A percentile compares a stretch with the other conserved stretches of the same genome.
These are phyloP conservation scores for Pteronotus mesoamericanus DNA, from an alignment of 2,797 vertebrate species.

Conservation along the genomic window DNA sequence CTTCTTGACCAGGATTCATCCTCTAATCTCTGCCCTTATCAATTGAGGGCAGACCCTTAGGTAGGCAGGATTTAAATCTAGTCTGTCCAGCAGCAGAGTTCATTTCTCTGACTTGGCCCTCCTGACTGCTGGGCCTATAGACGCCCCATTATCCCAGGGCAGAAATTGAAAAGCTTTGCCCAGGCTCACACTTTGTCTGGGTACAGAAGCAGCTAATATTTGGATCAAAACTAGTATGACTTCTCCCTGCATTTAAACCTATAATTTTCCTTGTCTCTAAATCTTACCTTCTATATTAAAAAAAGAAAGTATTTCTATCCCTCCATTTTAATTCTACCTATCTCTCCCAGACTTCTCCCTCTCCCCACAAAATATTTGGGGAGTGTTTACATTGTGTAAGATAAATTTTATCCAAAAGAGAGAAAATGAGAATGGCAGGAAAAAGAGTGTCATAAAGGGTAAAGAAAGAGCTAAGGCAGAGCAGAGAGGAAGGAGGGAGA, in stretches of 20 bases:
- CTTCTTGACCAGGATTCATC: background rate
- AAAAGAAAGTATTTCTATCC: background rate
- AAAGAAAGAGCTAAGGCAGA: background rate
- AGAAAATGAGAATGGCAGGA: conserved; percentile 17
- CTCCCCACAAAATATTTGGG: background rate
- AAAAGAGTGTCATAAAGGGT: background rate
- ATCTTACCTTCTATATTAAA: conserved; percentile 14
- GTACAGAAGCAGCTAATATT: background rate
- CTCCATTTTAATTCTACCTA: conserved; percentile 14
- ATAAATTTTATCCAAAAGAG: conserved; percentile 25
- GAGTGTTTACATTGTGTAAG: conserved; percentile 18
- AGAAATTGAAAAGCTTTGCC: background rate
- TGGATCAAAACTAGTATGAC: background rate
- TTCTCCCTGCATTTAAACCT: background rate
- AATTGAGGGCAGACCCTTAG: background rate
- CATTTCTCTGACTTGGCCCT: background rate
- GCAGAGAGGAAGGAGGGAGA: background rate
- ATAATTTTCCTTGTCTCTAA: background rate
- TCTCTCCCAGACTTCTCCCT: background rate
- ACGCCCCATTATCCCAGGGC: background rate
- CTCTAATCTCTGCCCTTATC: background rate
- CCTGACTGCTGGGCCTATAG: background rate
- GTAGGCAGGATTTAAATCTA: background rate
- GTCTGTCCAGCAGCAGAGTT: background rate
- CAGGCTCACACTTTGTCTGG: background rate